Percentiles rank a stretch among this genome's conserved stretches.
These are phyloP conservation scores for Platynereis dumerilii DNA, from an alignment of 2,888 invertebrate species.

Conservation along the genomic window DNA sequence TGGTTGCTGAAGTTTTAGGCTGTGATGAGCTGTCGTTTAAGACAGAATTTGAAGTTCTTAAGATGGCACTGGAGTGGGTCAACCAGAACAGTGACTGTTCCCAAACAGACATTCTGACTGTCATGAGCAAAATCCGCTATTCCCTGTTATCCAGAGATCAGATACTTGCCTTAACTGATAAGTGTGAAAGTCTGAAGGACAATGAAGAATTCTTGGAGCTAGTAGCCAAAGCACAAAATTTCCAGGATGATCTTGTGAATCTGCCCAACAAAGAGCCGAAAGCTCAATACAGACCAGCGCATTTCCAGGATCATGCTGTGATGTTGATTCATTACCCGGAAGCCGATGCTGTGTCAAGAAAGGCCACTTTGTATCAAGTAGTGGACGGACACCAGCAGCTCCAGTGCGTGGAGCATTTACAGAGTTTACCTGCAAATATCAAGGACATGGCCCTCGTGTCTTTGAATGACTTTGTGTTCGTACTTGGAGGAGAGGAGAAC, in stretches of 20 bases:
- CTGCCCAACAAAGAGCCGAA: background rate
- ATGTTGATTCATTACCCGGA: slow-evolving; percentile 1
- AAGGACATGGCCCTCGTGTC: background rate
- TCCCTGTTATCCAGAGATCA: background rate
- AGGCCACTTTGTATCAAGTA: slow-evolving; percentile 2
- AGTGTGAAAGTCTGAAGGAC: background rate
- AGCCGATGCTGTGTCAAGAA: background rate
- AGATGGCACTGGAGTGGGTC: slow-evolving; percentile 11
- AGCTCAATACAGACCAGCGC: slow-evolving; percentile 8
- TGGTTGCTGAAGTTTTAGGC: slow-evolving; percentile 8
- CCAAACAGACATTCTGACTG: background rate
- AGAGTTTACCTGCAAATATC: slow-evolving; percentile 4
- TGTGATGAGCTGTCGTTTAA: slow-evolving; percentile 12
- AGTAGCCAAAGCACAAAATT: background rate
- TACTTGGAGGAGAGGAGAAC: slow-evolving; percentile 16
- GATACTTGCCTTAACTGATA: background rate
- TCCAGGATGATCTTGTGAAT: slow-evolving; percentile 5
- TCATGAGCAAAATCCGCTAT: slow-evolving; percentile 1
- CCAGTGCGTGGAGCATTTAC: background rate
- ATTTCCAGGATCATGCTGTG: background rate
- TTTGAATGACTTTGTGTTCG: slow-evolving; percentile 16
- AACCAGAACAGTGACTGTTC: slow-evolving; percentile 8
- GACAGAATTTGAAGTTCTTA: slow-evolving; percentile 16
- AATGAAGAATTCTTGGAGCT: background rate
- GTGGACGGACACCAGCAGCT: background rate